phyloP scores from a whole-genome alignment of 2,113 vertebrate genomes.

The Dendrocopos noguchii region DNA sequence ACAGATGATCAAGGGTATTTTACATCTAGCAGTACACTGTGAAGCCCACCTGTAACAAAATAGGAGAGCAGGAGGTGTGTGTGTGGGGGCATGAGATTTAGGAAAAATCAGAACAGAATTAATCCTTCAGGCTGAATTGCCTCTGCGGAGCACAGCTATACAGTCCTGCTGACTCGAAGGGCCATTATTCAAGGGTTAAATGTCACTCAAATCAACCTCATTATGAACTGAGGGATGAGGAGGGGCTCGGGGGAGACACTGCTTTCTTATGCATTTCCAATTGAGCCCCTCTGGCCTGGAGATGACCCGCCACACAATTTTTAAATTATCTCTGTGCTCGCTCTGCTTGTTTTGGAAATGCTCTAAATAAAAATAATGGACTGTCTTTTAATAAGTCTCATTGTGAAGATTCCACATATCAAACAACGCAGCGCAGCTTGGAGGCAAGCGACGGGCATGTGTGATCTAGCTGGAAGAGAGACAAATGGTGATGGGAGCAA shows the following conservation, averaged over 20 bases:
- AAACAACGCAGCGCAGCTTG: conserved; percentile 75
- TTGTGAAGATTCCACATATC: conserved; percentile 84
- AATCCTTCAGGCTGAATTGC: conserved; percentile 56
- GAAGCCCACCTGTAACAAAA: conserved; percentile 76
- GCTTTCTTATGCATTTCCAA: conserved; percentile 76
- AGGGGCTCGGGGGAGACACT: conserved; percentile 62
- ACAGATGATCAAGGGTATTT: conserved; percentile 69
- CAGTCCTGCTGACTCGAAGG: conserved; percentile 10
- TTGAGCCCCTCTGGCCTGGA: conserved; percentile 80
- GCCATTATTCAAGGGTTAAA: conserved; percentile 78
- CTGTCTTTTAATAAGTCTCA: conserved; percentile 87
- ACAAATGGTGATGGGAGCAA: conserved; percentile 81
- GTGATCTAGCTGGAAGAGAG: conserved; percentile 84
- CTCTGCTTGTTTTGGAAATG: conserved; percentile 83
- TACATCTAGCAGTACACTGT: conserved; percentile 31
- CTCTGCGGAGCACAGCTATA: background rate
- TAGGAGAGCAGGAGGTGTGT: background rate
- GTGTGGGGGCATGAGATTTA: conserved; percentile 28
- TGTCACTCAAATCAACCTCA: conserved; percentile 79
- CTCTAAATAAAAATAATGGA: conserved; percentile 87
- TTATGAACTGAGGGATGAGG: conserved; percentile 69
- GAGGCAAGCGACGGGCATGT: conserved; percentile 81
- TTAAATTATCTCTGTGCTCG: conserved; percentile 77
- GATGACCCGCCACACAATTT: conserved; percentile 77
- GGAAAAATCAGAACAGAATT: conserved; percentile 33